Conservation (phyloP, 2,888 invertebrate species). For the Pogonocherus hispidulus region DNA sequence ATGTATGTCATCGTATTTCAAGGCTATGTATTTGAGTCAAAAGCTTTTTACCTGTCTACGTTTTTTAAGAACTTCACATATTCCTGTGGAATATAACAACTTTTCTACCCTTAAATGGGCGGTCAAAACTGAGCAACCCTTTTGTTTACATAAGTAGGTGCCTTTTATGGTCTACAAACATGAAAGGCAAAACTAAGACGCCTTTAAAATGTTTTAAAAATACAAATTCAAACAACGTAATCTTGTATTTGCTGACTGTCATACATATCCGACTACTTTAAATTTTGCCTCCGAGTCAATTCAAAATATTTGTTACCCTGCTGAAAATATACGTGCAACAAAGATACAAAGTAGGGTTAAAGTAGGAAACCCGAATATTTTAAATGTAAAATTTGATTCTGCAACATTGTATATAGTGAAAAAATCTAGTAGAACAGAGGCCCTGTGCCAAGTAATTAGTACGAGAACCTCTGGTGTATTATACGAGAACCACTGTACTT, state of each 20-base stretch:
- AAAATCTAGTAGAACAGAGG: no score
- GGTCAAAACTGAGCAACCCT: conserved; percentile 37
- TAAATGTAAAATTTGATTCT: no score
- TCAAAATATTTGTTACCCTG: no score
- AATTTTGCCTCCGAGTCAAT: no score
- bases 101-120: conserved; percentile 52
- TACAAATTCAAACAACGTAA: conserved; percentile 10
- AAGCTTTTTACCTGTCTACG: conserved; percentile 38
- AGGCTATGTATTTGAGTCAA: not conserved
- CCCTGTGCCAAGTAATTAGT: no score
- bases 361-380: no score
- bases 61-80: conserved; percentile 58
- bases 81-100: conserved; percentile 61
- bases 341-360: no score
- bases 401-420: no score
- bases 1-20: not conserved
- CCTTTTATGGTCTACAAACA: conserved; percentile 59
- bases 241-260: conserved; percentile 7
- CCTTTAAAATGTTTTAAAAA: conserved; percentile 26
- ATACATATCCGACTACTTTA: not conserved
- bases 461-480: no score
- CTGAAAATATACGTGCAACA: no score
- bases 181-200: conserved; percentile 31
- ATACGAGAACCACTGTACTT: no score
- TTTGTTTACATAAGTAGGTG: conserved; percentile 53